Base-by-base conservation (phyloP, 2,797 vertebrate species). In the Phalloptychus januarius region DNA sequence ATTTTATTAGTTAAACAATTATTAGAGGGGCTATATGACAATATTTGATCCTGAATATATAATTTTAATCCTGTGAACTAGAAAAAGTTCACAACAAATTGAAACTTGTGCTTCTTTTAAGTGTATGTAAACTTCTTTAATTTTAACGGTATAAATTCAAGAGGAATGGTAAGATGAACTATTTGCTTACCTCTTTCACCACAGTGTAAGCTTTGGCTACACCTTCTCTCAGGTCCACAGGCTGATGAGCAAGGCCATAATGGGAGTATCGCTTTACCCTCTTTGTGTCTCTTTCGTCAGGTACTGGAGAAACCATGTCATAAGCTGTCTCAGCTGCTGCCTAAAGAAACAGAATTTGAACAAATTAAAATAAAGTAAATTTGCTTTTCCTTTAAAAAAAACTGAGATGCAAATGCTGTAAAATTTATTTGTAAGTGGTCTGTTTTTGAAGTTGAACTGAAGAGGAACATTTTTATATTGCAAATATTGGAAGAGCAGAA, bases 181-280 rank as follows among this genome's bases (percentile, higher is more conserved):
- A 31, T 58, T 77, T 58, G 18, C 65, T 75, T 93, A 99, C 98
- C 97, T 99, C 98, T 93, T 98, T 99, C 0, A 99, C 97, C 0
- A 99, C 98, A 25, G 96, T 97, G 85, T 99, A 99, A 0, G 98
- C 98, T 91, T 99, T 99, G 87, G 98, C 98, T 56, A 99, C 97
- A 0, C 98, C 98, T 95, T 99, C 98, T 76, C 98, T 94, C 69
- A 99, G 95, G 91, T 99, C 98, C 0, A 99, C 97, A 0, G 98
- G 98, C 90, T 99, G 98, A 88, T 98, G 97, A 85, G 98, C 96
- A 85, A 97, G 89, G 65, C 97, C 97, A 73, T 97, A 97, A 81
- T 97, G 97, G 44, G 97, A 95, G 86, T 97, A 97, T 38, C 97
- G 95, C 79, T 96, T 98, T 33, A 96, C 91, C 85, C 96, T 98